These are phyloP conservation scores for Smittia sp. DNA, from an alignment of 2,888 invertebrate species.

Conservation along the genomic window DNA sequence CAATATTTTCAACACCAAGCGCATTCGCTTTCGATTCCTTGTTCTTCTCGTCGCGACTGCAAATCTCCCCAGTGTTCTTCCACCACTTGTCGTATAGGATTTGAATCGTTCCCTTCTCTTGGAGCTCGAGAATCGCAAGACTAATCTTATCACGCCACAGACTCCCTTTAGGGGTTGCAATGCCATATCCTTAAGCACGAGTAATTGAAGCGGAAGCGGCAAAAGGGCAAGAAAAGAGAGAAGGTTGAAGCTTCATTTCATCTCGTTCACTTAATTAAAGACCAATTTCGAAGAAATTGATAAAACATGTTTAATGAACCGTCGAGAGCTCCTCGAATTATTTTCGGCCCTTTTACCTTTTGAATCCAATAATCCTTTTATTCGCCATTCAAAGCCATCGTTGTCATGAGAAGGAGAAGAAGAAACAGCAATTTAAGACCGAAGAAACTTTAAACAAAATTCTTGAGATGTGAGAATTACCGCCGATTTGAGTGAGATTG, in stretches of 20 bases:
- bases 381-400: slow-evolving; percentile 73
- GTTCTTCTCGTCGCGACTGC: slow-evolving; percentile 80
- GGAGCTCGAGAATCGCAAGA: slow-evolving; percentile 87
- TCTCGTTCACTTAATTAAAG: slow-evolving; percentile 19
- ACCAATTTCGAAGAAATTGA: slow-evolving; percentile 9
- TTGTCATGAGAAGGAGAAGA: not conserved
- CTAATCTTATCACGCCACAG: slow-evolving; percentile 98
- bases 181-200: slow-evolving; percentile 78
- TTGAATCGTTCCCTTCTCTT: slow-evolving; percentile 91
- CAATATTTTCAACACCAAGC: slow-evolving; percentile 78
- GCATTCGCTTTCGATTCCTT: slow-evolving; percentile 92
- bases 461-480: slow-evolving; percentile 48
- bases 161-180: slow-evolving; percentile 92
- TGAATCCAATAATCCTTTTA: slow-evolving; percentile 53
- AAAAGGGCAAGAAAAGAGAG: not conserved
- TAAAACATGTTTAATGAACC: not conserved
- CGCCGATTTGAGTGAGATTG: slow-evolving; percentile 96
- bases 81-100: slow-evolving; percentile 97
- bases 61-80: slow-evolving; percentile 92
- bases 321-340: not conserved
- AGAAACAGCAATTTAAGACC: not conserved
- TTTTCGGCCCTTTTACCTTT: not conserved
- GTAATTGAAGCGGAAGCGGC: slow-evolving; percentile 44
- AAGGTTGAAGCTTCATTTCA: not conserved
- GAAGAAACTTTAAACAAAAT: not conserved